Conservation (phyloP, 2,113 vertebrate genomes). For the Callithrix jacchus region DNA sequence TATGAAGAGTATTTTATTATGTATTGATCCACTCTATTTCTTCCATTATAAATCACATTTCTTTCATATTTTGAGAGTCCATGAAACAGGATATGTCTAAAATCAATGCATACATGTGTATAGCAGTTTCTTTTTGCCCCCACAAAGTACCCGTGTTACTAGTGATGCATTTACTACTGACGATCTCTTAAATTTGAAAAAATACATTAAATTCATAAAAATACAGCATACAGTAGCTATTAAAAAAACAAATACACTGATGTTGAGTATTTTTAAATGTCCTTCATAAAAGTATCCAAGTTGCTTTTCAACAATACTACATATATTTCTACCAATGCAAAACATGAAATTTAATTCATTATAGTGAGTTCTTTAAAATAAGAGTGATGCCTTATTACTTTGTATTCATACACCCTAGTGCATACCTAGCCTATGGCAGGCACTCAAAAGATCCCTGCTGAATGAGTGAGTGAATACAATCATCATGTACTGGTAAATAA, state of each 20-base stretch:
- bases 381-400: not conserved
- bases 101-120: not conserved
- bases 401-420: not conserved
- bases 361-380: not conserved
- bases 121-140: not conserved
- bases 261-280: not conserved
- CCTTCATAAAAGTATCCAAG: constrained; percentile 1
- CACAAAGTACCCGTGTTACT: not conserved
- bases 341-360: not conserved
- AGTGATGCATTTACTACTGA: not conserved
- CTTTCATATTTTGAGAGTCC: constrained; percentile 21
- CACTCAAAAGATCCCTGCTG: not conserved
- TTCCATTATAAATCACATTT: not conserved
- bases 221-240: not conserved
- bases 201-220: constrained; percentile 14
- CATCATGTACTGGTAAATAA: not conserved
- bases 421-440: not conserved
- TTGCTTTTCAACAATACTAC: not conserved
- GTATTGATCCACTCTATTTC: not conserved
- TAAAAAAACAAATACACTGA: not conserved
- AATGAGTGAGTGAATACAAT: not conserved
- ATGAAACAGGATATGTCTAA: not conserved
- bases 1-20: not conserved
- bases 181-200: not conserved
- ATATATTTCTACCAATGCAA: not conserved